phyloP scores from a whole-genome alignment of 1,140 invertebrate species.

The Pogonomyrmex barbatus region DNA sequence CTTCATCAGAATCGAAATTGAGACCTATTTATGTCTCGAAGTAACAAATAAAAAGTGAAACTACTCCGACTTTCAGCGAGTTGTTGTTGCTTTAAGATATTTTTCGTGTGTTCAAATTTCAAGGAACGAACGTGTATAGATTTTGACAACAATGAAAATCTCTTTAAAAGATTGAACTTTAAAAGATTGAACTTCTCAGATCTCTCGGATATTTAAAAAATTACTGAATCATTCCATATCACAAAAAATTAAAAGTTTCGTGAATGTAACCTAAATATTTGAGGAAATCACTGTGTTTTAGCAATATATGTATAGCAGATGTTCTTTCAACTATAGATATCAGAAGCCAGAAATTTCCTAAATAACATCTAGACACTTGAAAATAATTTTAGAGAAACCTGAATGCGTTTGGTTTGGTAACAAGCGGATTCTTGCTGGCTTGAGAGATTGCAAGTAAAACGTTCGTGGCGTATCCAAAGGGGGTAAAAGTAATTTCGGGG shows the following conservation, averaged over 20 bases:
- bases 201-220: neutral
- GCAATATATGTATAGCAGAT: neutral
- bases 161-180: neutral
- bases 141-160: neutral
- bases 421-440: neutral
- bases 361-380: constrained; percentile 2
- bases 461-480: constrained; percentile 25
- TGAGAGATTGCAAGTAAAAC: constrained; percentile 39
- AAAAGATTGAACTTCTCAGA: neutral
- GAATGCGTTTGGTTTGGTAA: neutral
- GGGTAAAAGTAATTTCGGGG: constrained; percentile 48
- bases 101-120: neutral
- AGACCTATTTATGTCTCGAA: constrained; percentile 20
- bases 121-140: neutral
- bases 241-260: constrained; percentile 4
- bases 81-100: constrained; percentile 21
- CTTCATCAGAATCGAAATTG: constrained; percentile 24
- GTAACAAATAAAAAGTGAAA: constrained; percentile 26
- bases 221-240: neutral
- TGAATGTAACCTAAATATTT: neutral
- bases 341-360: constrained; percentile 12
- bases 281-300: too few relatives aligned
- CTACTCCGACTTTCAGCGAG: neutral
- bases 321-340: neutral
- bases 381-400: constrained; percentile 12